phyloP scores from a whole-genome alignment of 2,888 invertebrate species.

The Drosophila leonis region DNA sequence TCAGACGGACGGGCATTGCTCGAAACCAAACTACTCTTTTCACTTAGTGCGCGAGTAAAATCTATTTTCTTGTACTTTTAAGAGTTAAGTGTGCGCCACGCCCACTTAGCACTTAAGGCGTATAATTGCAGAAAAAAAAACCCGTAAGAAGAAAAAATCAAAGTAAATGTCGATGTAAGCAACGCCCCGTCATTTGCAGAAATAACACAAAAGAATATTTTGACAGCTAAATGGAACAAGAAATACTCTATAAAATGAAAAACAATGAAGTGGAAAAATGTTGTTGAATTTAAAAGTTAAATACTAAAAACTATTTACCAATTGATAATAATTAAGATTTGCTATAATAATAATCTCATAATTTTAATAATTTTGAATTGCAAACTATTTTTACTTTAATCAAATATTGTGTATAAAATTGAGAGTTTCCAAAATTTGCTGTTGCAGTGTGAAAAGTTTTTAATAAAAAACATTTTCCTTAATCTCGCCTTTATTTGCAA shows the following conservation, averaged over 20 bases:
- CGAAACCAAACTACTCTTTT: background rate
- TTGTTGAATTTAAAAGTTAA: background rate
- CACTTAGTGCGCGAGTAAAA: background rate
- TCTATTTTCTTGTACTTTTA: background rate
- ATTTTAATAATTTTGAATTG: too few relatives aligned
- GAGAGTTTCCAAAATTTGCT: too few relatives aligned
- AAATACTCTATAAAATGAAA: slow-evolving; percentile 23
- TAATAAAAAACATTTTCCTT: too few relatives aligned
- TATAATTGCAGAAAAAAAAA: slow-evolving; percentile 40
- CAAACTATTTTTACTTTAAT: too few relatives aligned
- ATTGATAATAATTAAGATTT: too few relatives aligned
- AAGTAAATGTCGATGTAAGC: slow-evolving; percentile 28
- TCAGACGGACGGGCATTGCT: background rate
- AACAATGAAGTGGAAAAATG: background rate
- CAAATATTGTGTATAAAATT: too few relatives aligned
- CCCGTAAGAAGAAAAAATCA: slow-evolving; percentile 33
- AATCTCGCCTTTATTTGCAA: too few relatives aligned
- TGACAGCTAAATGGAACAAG: background rate
- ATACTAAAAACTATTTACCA: too few relatives aligned
- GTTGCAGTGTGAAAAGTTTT: too few relatives aligned
- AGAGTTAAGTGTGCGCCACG: slow-evolving; percentile 8
- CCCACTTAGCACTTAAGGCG: slow-evolving; percentile 33
- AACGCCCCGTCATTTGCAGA: slow-evolving; percentile 35
- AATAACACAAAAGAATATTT: background rate
- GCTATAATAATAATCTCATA: too few relatives aligned